phyloP scores from a whole-genome alignment of 2,888 invertebrate species.

The Cloeon dipterum region DNA sequence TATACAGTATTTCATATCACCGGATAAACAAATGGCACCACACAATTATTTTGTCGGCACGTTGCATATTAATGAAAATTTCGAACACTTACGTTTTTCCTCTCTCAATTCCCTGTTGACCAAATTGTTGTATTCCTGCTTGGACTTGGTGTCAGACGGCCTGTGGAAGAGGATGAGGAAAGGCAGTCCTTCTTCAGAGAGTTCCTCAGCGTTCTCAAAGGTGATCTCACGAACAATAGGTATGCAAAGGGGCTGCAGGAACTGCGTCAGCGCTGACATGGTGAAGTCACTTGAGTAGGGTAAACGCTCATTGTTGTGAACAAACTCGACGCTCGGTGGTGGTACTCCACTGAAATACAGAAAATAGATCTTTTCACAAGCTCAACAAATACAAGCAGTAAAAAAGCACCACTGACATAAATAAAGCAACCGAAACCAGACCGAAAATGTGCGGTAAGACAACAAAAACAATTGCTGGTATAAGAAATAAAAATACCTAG shows the following conservation, averaged over 20 bases:
- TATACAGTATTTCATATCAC: too few relatives aligned
- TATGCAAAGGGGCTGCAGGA: slow-evolving; percentile 36
- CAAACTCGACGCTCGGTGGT: neutral
- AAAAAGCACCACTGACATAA: too few relatives aligned
- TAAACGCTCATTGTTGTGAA: neutral
- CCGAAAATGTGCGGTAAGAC: too few relatives aligned
- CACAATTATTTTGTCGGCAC: too few relatives aligned
- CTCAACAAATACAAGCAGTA: too few relatives aligned
- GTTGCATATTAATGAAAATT: too few relatives aligned
- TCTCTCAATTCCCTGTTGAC: slow-evolving; percentile 51
- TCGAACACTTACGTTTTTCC: slow-evolving; percentile 93
- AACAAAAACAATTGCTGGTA: too few relatives aligned
- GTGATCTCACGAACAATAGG: slow-evolving; percentile 96
- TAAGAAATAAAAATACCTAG: too few relatives aligned
- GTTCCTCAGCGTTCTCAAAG: slow-evolving; percentile 97
- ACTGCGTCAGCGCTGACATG: neutral
- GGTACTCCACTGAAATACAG: too few relatives aligned
- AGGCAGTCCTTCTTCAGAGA: slow-evolving; percentile 95
- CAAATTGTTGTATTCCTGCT: slow-evolving; percentile 65
- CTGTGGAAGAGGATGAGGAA: slow-evolving; percentile 92
- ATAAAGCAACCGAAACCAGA: too few relatives aligned
- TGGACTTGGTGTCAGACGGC: slow-evolving; percentile 56
- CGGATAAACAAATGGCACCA: too few relatives aligned
- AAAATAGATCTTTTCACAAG: too few relatives aligned
- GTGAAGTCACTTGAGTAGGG: neutral